Percentiles rank a stretch among this genome's conserved stretches.
Evolutionary conservation across 2,888 invertebrate species (phyloP).

Genomic region (Drosophila siamana): DNA sequence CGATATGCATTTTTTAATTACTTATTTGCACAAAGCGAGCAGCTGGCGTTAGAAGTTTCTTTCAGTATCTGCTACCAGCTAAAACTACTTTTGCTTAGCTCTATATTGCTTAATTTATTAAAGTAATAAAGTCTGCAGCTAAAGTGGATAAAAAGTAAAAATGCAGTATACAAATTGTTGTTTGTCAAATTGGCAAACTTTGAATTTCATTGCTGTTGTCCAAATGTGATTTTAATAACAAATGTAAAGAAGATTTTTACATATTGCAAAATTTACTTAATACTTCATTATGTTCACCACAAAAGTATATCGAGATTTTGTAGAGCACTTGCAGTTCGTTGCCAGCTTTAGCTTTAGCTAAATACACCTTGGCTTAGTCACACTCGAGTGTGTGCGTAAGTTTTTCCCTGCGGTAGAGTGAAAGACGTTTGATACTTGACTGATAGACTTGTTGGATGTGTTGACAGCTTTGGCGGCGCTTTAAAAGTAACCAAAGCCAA

Average conservation of each 20-base stretch:
- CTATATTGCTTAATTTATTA: no score
- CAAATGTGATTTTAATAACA: no score
- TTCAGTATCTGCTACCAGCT: neutral
- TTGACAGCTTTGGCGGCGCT: conserved; percentile 73
- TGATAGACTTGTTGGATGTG: conserved; percentile 83
- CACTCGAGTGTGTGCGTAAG: conserved; percentile 18
- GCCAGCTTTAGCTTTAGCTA: neutral
- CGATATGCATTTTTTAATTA: neutral
- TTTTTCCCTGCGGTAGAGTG: conserved; percentile 40
- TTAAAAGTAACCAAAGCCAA: conserved; percentile 29
- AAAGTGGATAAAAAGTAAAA: no score
- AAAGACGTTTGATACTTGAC: conserved; percentile 77
- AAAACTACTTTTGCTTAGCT: neutral
- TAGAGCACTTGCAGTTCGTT: conserved; percentile 42
- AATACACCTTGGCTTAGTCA: conserved; percentile 22
- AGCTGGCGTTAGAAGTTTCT: neutral
- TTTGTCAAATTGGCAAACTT: no score
- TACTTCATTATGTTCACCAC: no score
- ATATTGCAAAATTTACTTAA: no score
- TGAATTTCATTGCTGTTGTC: no score
- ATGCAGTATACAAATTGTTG: no score
- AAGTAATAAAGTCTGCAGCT: no score
- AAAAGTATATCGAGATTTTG: no score
- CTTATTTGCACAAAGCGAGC: neutral
- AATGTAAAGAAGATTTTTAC: no score